These are phyloP conservation scores for Drosophila flavopinicola DNA, from an alignment of 2,888 invertebrate genomes.

Conservation along the genomic window DNA sequence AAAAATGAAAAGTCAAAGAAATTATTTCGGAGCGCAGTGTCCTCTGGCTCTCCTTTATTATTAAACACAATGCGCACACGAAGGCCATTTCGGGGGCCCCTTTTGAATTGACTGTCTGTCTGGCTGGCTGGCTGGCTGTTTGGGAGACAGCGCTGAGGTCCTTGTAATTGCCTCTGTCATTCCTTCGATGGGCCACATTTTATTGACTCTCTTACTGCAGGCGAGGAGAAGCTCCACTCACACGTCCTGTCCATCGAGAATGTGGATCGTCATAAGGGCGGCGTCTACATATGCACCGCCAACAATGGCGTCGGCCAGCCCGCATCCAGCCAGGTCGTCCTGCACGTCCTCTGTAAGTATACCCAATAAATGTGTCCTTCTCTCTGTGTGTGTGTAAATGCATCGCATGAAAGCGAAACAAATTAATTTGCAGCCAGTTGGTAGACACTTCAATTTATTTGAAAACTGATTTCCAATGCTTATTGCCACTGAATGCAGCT, in stretches of 20 bases:
- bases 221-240: constrained; percentile 87
- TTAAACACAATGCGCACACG: constrained; percentile 61
- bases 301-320: constrained; percentile 88
- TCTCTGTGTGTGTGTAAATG: constrained; percentile 30
- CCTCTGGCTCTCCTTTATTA: constrained; percentile 45
- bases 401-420: constrained; percentile 57
- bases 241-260: constrained; percentile 87
- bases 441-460: constrained; percentile 68
- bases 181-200: constrained; percentile 33
- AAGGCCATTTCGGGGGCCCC: constrained; percentile 24
- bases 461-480: constrained; percentile 72
- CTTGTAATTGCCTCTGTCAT: constrained; percentile 74
- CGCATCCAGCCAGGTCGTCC: constrained; percentile 87
- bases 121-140: constrained; percentile 29
- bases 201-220: constrained; percentile 79
- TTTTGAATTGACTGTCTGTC: constrained; percentile 4
- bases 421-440: constrained; percentile 61
- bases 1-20: constrained; percentile 73
- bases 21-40: constrained; percentile 50
- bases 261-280: constrained; percentile 88
- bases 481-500: constrained; percentile 59
- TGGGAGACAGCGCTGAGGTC: constrained; percentile 6
- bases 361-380: constrained; percentile 1
- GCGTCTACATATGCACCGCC: constrained; percentile 87
- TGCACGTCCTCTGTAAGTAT: constrained; percentile 88